Percentiles rank a stretch among this genome's conserved stretches.
phyloP scores from a whole-genome alignment of 2,888 invertebrate genomes.

The Drosophila algonquin region DNA sequence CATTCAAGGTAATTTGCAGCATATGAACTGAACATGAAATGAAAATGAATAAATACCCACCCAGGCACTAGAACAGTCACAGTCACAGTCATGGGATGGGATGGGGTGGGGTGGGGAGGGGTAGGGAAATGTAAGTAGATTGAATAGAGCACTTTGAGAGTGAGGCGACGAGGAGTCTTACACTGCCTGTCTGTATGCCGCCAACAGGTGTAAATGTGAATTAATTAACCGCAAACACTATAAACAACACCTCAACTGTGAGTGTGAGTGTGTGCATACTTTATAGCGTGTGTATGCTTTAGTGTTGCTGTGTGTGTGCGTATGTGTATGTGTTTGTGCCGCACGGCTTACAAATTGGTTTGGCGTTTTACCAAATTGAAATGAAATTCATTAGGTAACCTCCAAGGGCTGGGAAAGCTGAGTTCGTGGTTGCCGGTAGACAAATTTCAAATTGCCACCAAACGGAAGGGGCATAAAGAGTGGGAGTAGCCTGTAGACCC shows the following conservation, averaged over 20 bases:
- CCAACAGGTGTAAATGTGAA: conserved; percentile 83
- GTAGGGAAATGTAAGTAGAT: background rate
- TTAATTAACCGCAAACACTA: conserved; percentile 84
- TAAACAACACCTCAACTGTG: conserved; percentile 74
- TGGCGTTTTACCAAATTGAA: conserved; percentile 71
- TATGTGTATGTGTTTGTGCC: conserved; percentile 26
- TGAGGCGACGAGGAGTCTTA: conserved; percentile 12
- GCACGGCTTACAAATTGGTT: conserved; percentile 67
- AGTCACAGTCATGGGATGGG: background rate
- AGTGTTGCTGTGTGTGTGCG: background rate
- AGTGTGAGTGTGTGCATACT: conserved; percentile 10
- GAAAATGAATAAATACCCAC: conserved; percentile 13
- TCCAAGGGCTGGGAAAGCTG: background rate
- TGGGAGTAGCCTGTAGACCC: background rate
- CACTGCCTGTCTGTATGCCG: conserved; percentile 45
- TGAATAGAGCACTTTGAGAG: background rate
- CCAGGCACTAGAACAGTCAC: conserved; percentile 1
- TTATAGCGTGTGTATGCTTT: background rate
- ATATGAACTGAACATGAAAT: conserved; percentile 69
- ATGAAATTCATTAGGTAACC: conserved; percentile 69
- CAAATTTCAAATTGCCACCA: conserved; percentile 53
- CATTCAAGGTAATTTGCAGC: conserved; percentile 76
- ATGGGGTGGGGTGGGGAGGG: no score
- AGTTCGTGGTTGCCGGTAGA: conserved; percentile 48
- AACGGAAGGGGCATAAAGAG: background rate